phyloP scores from a whole-genome alignment of 2,113 vertebrate genomes.

The Morphnarchus princeps region DNA sequence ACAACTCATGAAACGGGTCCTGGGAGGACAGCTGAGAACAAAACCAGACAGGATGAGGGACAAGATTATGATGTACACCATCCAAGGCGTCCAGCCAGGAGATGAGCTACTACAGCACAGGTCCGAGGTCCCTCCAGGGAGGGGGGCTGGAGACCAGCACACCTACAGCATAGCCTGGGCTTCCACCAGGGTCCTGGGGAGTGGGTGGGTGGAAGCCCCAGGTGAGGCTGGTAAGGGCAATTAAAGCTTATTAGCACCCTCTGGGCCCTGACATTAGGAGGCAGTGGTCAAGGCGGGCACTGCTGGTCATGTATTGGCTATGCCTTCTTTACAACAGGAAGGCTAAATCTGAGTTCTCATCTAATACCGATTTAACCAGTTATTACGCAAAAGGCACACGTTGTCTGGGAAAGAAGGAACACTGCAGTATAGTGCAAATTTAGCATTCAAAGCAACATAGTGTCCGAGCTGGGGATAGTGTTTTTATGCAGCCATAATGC shows the following conservation, averaged over 20 bases:
- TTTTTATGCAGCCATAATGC: neutral
- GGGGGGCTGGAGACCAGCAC: neutral
- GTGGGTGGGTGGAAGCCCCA: neutral
- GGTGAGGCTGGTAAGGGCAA: neutral
- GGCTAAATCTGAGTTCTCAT: neutral
- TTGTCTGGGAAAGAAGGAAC: neutral
- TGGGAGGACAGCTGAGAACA: neutral
- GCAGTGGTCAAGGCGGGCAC: neutral
- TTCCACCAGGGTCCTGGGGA: neutral
- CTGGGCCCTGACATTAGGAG: too few relatives aligned
- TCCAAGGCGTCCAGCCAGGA: neutral
- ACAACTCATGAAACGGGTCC: neutral
- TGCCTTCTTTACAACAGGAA: neutral
- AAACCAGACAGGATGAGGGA: neutral
- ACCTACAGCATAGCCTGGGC: too few relatives aligned
- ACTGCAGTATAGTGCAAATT: too few relatives aligned
- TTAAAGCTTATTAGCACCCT: neutral
- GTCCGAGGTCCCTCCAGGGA: neutral
- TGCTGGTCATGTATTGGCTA: neutral
- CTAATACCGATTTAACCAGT: neutral
- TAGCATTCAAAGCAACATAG: neutral
- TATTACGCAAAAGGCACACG: neutral
- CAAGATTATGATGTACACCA: neutral
- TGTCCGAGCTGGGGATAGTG: neutral
- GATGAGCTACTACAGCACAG: neutral